phyloP scores from a whole-genome alignment of 1,140 invertebrate species.

The Bombus impatiens region DNA sequence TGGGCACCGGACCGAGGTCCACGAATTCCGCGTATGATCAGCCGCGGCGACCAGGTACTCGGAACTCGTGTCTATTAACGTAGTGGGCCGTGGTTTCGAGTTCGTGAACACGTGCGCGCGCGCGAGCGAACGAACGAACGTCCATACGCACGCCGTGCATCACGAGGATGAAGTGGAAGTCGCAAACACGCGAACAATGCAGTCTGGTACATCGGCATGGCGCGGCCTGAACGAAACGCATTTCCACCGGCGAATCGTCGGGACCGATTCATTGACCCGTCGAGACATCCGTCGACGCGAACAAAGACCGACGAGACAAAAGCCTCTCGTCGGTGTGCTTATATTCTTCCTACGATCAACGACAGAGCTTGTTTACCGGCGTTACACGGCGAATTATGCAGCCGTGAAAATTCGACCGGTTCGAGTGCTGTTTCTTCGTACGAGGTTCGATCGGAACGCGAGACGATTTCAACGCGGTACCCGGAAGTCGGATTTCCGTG shows the following conservation, averaged over 20 bases:
- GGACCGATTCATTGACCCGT: conserved; percentile 69
- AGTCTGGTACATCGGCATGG: conserved; percentile 43
- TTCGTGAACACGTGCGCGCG: not conserved
- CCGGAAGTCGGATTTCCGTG: not conserved
- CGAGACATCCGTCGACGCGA: conserved; percentile 67
- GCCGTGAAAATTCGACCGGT: conserved; percentile 22
- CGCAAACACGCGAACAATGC: conserved; percentile 62
- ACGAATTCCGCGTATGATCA: too few relatives aligned
- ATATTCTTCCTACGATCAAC: conserved; percentile 58
- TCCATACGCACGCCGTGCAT: too few relatives aligned
- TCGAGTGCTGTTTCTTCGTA: not conserved
- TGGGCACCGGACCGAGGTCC: not conserved
- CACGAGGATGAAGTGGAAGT: conserved; percentile 7
- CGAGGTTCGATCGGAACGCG: not conserved
- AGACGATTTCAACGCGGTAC: not conserved
- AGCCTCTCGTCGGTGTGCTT: conserved; percentile 52
- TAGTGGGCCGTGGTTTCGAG: not conserved
- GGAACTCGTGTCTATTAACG: conserved; percentile 37
- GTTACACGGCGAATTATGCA: not conserved
- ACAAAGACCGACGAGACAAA: conserved; percentile 67
- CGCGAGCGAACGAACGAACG: not conserved
- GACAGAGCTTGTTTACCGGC: conserved; percentile 27
- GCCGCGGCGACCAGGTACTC: too few relatives aligned
- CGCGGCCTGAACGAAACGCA: conserved; percentile 54
- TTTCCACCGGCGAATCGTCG: conserved; percentile 66